Base-by-base conservation (phyloP, 2,113 vertebrate species). In the Chunga burmeisteri region DNA sequence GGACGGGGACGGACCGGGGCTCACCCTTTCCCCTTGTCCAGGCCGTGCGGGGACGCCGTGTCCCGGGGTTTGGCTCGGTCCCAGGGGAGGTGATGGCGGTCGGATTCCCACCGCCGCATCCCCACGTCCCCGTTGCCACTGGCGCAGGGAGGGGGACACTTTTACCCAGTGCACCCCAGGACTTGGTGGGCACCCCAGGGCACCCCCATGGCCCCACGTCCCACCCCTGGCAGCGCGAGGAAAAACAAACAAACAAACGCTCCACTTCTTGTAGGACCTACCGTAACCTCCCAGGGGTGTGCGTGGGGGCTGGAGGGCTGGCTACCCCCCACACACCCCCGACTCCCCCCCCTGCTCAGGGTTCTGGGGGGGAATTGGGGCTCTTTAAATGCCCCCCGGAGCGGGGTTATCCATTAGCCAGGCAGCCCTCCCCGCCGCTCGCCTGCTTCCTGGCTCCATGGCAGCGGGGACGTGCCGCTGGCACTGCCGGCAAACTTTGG, bases 391-490 rank as follows among this genome's bases (percentile, higher is more conserved):
- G 53, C 65, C 72, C 79, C 85, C 23, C 2, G 44, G 34, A 92
- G 91, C 32, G 10, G 34, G 79, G 61, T 95, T 96, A 80, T 88
- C 81, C 94, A 96, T 96, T 93, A 96, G 83, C 94, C 88, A 71
- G 50, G 7, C 22, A 2, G 59, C 77, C 70, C 81, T 53, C 11
- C 49, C 67, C 32, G 7, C 34, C 4, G 9, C 30, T 74, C 4
- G 15, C 36, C 63, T 2, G 61, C 62, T 59, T 66, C n/a, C n/a
- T n/a, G n/a, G n/a, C 86, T 81, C 59, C 6, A 38, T 13, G 13
- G n/a, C 38, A 6, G 71, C 84, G 1, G 67, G 72, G 88, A n/a
- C 12, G 25, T 2, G 84, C 84, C 29, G 20, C 75, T 6, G 30
- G 88, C 47, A 38, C 7, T 4, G 16, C 56, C 3, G 38, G 66